Evolutionary conservation across 2,113 vertebrate genomes (phyloP).

Genomic region (Channa argus): DNA sequence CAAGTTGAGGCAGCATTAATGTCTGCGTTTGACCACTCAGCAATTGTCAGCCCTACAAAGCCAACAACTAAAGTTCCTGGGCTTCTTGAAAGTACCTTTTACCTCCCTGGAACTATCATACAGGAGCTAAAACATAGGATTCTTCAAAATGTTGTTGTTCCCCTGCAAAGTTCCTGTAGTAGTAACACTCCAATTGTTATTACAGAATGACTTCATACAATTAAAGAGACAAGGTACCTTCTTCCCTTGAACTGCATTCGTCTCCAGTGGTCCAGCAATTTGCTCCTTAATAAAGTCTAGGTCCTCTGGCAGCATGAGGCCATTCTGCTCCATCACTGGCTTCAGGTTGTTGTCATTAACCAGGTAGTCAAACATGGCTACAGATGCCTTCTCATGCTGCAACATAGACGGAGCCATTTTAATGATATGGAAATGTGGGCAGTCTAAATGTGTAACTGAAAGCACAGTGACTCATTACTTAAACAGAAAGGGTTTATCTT

Average conservation of each 20-base stretch:
- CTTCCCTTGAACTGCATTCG: constrained; percentile 18
- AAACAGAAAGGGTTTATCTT: constrained; percentile 25
- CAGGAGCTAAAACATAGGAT: too few species aligned
- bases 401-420: constrained; percentile 5
- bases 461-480: background rate
- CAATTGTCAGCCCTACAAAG: too few species aligned
- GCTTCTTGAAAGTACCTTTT: too few species aligned
- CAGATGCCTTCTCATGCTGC: constrained; percentile 91
- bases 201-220: too few species aligned
- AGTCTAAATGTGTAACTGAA: constrained; percentile 11
- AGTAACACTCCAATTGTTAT: too few species aligned
- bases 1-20: too few species aligned
- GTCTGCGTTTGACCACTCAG: too few species aligned
- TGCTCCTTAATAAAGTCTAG: constrained; percentile 94
- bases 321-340: constrained; percentile 83
- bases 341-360: constrained; percentile 84
- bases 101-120: too few species aligned
- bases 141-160: too few species aligned
- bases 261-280: constrained; percentile 85
- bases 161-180: too few species aligned
- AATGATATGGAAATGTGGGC: background rate
- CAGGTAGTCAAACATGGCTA: constrained; percentile 94
- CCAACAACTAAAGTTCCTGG: too few species aligned
- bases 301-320: constrained; percentile 87
- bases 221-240: background rate